Evolutionary conservation across 2,888 invertebrate species (phyloP), one percentile per base, ranked within the genome.

Genomic region (Sphinx pinastri): DNA sequence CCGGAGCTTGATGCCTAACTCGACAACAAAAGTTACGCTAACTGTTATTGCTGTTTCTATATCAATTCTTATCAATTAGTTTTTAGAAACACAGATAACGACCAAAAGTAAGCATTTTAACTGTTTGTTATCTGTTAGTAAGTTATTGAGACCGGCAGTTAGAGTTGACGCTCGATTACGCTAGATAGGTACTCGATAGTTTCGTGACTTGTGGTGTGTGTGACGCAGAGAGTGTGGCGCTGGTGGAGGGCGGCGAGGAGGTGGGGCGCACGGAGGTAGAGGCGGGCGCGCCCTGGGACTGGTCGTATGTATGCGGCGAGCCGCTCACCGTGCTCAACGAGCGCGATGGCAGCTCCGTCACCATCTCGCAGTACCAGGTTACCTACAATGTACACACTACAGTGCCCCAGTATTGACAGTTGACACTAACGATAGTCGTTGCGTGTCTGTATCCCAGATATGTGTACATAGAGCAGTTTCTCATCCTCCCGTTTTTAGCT

Each of bases 361-460:
- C 83, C n/a, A 85, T 91, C 13, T 82, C 88, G 0, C 81, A 85
- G 67, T 90, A 90, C 70, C 88, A 89, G 84, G 90, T 88, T 7
- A 52, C 52, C 5, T 13, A 51, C 51, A 12, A 54, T 16, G n/a
- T 6, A 52, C 52, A 52, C n/a, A n/a, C 5, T 52, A 52, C 14
- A 52, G n/a, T 13, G 25, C 25, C 25, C 25, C 25, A 25, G 25
- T 2, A 2, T 25, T 25, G 25, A 25, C 25, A 25, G 25, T 25
- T 25, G 25, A 25, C 25, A 25, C 38, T 7, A 38, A 38, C 38
- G 38, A 38, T 38, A 38, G 2, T 8, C 8, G 38, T 38, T 38
- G 38, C 7, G 2, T 38, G 38, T 38, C 38, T 38, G 38, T 38
- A 38, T 38, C 38, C 8, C 38, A 38, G 8, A 38, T 8, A 38